Evolutionary conservation across 2,888 invertebrate genomes (phyloP), one percentile per base, ranked within the genome.

Genomic region (Aproaerema taeniolella): DNA sequence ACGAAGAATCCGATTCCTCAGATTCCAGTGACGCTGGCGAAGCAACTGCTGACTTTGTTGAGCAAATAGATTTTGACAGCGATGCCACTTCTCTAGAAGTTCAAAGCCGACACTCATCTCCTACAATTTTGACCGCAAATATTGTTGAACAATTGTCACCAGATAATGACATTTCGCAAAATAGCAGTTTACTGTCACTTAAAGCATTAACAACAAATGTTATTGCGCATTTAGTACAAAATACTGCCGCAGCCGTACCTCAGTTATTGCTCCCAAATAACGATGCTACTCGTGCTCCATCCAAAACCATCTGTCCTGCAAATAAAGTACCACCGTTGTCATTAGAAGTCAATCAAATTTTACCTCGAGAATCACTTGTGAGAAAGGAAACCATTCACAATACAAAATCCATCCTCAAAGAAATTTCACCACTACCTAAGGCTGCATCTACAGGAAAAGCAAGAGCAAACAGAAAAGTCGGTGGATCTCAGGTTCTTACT

Each of bases 391-490:
- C 32, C 31, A 26, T 32, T 39, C 26, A 15, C 5, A 30, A 11
- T 9, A 30, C 30, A 12, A 30, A 30, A 9, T 12, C 14, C 17
- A 30, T 39, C 30, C 39, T 30, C 12, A 25, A 39, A 33, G 32
- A 44, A 30, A 44, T 38, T 38, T 44, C 38, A 30, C 40, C 43
- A 38, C 33, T 44, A 39, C 40, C 43, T 15, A 43, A 43, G 38
- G 32, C 43, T 39, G 37, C 33, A 10, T 37, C 39, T 40, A 41
- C 43, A 11, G 41, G 38, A 34, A 29, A 38, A 33, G 13, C 38
- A 41, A 44, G 38, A 44, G 31, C 28, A 31, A 44, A 38, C 38
- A 40, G 35, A 35, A 44, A 43, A 44, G 29, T 40, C 25, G 37
- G 39, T 44, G 38, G 43, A 36, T 44, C 43, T 20, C 43, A 41